phyloP scores from a whole-genome alignment of 1,140 invertebrate species.

The Diachasmimorpha longicaudata region DNA sequence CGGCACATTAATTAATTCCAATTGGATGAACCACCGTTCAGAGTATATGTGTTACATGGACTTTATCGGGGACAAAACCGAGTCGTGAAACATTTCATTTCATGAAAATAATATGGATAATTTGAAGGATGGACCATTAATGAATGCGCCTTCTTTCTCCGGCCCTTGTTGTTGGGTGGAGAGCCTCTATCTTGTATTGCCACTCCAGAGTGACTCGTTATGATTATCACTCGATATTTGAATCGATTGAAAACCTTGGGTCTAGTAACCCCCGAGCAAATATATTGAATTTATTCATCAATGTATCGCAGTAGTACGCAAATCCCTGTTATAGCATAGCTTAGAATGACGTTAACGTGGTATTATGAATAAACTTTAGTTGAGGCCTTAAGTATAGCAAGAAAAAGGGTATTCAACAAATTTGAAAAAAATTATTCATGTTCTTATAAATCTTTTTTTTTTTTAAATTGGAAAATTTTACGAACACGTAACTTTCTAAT shows the following conservation, averaged over 20 bases:
- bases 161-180: not conserved
- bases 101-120: not conserved
- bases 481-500: too few species aligned
- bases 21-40: constrained; percentile 27
- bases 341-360: not conserved
- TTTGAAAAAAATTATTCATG: too few species aligned
- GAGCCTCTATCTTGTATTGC: not conserved
- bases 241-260: not conserved
- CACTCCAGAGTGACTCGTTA: not conserved
- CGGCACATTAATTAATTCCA: constrained; percentile 35
- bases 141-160: not conserved
- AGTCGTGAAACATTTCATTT: not conserved
- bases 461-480: too few species aligned
- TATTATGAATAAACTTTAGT: too few species aligned
- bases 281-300: not conserved
- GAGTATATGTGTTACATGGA: not conserved
- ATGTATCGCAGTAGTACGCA: not conserved
- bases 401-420: too few species aligned
- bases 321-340: not conserved
- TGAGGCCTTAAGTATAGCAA: too few species aligned
- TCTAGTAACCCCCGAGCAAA: not conserved
- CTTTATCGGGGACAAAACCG: constrained; percentile 12
- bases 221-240: not conserved
- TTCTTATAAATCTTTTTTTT: too few species aligned
- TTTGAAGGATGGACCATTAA: not conserved